Percentiles rank a stretch among this genome's conserved stretches.
Conservation (phyloP, 2,113 vertebrate genomes). For the Accipiter cooperii region DNA sequence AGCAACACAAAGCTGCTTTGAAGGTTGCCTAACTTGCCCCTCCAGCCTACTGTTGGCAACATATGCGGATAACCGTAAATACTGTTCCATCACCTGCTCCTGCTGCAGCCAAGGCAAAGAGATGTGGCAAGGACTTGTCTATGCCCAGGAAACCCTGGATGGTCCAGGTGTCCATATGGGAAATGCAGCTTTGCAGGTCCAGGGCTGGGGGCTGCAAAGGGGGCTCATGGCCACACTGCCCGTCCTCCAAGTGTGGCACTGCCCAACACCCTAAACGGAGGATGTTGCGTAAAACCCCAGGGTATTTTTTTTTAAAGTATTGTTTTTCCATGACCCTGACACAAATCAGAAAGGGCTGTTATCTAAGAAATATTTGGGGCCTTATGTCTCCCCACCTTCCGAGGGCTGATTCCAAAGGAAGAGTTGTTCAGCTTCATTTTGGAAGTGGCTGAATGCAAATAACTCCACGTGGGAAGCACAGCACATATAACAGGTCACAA, state of each 20-base stretch:
- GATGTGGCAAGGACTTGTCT: not conserved
- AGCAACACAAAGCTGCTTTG: not conserved
- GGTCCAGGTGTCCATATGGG: not conserved
- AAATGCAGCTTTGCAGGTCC: not conserved
- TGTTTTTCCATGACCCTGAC: not conserved
- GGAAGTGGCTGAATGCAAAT: not conserved
- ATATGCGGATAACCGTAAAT: fast-evolving
- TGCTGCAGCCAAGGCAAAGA: not conserved
- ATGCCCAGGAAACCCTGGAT: not conserved
- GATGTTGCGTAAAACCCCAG: not conserved
- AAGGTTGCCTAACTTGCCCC: not conserved
- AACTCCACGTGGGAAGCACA: not conserved
- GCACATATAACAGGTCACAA: not conserved
- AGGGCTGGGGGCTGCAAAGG: not conserved
- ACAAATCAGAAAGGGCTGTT: not conserved
- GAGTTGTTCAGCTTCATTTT: not conserved
- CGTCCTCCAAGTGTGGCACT: not conserved
- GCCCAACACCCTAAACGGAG: not conserved
- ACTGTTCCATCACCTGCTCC: not conserved
- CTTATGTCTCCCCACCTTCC: not conserved
- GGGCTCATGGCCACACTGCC: not conserved
- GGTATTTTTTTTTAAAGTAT: not conserved
- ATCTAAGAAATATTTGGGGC: not conserved
- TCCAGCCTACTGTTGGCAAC: not conserved
- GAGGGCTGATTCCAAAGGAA: not conserved